Percentiles rank a stretch among this genome's conserved stretches.
Conservation (phyloP, 2,113 vertebrate species). For the Cygnus buccinator region DNA sequence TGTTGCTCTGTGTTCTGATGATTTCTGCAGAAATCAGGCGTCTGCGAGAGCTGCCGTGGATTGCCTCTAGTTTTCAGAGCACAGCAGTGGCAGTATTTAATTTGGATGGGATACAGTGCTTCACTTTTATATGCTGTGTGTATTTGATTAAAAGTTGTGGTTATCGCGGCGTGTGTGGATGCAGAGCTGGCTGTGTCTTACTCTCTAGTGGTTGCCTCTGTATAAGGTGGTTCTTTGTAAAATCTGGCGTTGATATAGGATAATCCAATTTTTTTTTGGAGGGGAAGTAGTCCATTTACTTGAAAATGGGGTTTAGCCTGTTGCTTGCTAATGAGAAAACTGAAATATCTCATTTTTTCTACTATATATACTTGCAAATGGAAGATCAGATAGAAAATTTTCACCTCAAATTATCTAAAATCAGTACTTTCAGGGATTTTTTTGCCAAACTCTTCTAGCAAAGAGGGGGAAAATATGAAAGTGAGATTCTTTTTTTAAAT, state of each 20-base stretch:
- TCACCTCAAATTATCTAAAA: not conserved
- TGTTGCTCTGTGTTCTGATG: not conserved
- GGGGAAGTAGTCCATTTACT: not conserved
- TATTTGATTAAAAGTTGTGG: not conserved
- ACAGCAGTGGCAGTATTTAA: accelerated
- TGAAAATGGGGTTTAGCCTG: not conserved
- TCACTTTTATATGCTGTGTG: not conserved
- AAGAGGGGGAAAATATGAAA: not conserved
- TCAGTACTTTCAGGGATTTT: not conserved
- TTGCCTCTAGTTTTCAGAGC: not conserved
- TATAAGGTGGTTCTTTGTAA: not conserved
- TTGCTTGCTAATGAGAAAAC: not conserved
- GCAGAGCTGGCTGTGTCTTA: not conserved
- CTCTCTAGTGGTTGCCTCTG: not conserved
- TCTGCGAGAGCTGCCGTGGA: not conserved
- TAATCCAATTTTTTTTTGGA: not conserved
- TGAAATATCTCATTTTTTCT: not conserved
- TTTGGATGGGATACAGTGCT: not conserved
- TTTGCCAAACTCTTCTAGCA: not conserved
- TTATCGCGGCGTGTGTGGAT: not conserved
- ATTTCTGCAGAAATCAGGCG: constrained; percentile 5
- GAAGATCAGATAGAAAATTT: not conserved
- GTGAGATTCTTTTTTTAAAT: not conserved
- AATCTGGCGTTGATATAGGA: not conserved
- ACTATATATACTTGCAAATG: not conserved